Conservation (phyloP, 2,888 invertebrate genomes). For the Pollenia angustigena region DNA sequence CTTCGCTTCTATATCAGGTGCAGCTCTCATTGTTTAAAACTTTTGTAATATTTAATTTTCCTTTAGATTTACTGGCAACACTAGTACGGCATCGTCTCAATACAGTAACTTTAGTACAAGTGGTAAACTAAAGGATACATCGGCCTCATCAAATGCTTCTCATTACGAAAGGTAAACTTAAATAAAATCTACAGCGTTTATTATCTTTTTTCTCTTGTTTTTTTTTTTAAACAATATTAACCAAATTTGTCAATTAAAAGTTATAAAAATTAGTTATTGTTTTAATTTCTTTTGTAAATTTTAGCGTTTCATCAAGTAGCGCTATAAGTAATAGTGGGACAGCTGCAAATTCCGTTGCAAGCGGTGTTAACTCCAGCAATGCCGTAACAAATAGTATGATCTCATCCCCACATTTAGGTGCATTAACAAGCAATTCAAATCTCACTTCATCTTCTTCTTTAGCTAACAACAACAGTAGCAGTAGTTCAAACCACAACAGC, state of each 20-base stretch:
- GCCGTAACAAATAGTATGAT: slow-evolving; percentile 82
- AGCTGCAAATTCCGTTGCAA: slow-evolving; percentile 80
- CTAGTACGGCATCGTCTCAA: slow-evolving; percentile 84
- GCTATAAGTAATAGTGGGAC: slow-evolving; percentile 82
- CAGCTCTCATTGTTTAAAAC: neutral
- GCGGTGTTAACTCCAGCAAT: slow-evolving; percentile 72
- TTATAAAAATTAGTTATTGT: neutral
- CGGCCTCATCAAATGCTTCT: slow-evolving; percentile 81
- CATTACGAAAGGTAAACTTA: slow-evolving; percentile 83
- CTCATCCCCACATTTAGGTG: slow-evolving; percentile 79
- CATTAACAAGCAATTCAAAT: slow-evolving; percentile 77
- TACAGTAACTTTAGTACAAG: slow-evolving; percentile 84
- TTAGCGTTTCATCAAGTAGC: slow-evolving; percentile 82
- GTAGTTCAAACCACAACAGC: slow-evolving; percentile 73
- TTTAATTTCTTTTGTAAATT: slow-evolving; percentile 43
- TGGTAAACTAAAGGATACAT: slow-evolving; percentile 84
- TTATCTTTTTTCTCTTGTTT: neutral
- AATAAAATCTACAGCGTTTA: neutral
- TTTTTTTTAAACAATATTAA: slow-evolving; percentile 48
- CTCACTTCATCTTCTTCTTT: slow-evolving; percentile 73
- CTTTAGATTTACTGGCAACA: slow-evolving; percentile 84
- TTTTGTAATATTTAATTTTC: slow-evolving; percentile 46
- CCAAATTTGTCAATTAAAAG: neutral
- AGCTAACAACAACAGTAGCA: slow-evolving; percentile 77
- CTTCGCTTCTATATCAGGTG: neutral